These are phyloP conservation scores for Aphrophora alni DNA, from an alignment of 2,888 invertebrate genomes.

Conservation along the genomic window DNA sequence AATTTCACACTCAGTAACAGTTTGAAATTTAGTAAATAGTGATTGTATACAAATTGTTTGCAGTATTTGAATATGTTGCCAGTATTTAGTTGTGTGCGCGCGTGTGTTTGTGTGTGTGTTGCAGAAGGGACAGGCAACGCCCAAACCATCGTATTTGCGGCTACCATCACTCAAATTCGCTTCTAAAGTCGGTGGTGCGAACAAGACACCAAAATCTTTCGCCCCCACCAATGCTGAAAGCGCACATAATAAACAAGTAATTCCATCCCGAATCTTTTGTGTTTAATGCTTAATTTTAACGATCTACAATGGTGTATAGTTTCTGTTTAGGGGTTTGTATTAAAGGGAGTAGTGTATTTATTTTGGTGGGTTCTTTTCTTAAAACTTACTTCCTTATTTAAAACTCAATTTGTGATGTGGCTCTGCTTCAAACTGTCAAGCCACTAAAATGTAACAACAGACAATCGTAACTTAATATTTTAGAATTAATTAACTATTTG, in stretches of 20 bases:
- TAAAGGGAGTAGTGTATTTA: neutral
- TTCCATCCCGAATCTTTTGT: constrained; percentile 2
- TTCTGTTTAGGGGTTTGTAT: neutral
- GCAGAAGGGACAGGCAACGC: constrained; percentile 9
- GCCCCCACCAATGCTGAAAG: constrained; percentile 21
- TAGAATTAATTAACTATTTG: neutral
- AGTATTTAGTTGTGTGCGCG: constrained; percentile 24
- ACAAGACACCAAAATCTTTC: neutral
- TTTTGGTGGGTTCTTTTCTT: neutral
- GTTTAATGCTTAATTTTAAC: constrained; percentile 14
- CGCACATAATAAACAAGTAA: constrained; percentile 25
- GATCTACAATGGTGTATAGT: constrained; percentile 6
- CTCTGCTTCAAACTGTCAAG: neutral
- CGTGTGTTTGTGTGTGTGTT: constrained; percentile 29
- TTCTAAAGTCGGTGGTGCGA: neutral
- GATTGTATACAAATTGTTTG: constrained; percentile 2
- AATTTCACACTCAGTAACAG: neutral
- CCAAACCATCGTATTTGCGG: constrained; percentile 10
- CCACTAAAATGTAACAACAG: neutral
- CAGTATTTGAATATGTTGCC: constrained; percentile 16
- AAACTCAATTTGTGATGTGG: neutral
- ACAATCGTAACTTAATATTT: neutral
- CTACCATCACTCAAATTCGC: constrained; percentile 19
- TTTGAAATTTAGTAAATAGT: neutral
- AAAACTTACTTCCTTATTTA: neutral